These are phyloP conservation scores for Eupithecia subumbrata DNA, from an alignment of 2,888 invertebrate genomes.

Conservation along the genomic window DNA sequence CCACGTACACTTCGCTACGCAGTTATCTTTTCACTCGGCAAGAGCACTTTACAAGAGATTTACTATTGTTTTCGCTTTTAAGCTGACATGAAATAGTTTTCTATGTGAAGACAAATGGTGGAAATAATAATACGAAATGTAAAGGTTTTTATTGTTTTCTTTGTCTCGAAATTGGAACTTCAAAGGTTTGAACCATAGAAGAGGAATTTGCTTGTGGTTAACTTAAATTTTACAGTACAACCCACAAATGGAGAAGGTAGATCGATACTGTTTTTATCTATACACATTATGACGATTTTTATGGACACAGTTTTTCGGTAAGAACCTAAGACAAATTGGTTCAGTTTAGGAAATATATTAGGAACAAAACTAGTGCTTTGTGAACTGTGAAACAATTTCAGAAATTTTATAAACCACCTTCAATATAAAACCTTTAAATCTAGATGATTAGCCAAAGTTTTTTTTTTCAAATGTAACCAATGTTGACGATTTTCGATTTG, in stretches of 20 bases:
- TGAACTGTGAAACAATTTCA: no score
- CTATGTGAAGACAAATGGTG: conserved; percentile 20
- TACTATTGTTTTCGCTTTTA: conserved; percentile 43
- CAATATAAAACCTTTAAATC: not conserved
- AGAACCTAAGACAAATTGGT: not conserved
- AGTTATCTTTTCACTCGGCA: conserved; percentile 55
- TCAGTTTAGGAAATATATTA: not conserved
- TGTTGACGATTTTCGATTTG: no score
- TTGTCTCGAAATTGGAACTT: conserved; percentile 1
- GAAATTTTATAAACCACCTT: not conserved
- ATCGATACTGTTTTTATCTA: not conserved
- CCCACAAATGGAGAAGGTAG: not conserved
- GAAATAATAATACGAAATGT: conserved; percentile 21
- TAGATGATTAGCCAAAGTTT: not conserved
- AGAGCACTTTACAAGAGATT: conserved; percentile 59
- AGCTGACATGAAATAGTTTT: conserved; percentile 36
- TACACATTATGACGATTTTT: not conserved
- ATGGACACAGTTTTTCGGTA: not conserved
- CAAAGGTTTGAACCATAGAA: conserved; percentile 10
- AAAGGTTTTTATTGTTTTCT: not conserved
- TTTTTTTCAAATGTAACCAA: not conserved
- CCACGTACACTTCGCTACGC: conserved; percentile 61
- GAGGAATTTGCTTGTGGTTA: not conserved
- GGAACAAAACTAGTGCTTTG: no score
- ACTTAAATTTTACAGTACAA: not conserved